These are phyloP conservation scores for Spodoptera picta DNA, from an alignment of 2,888 invertebrate species.

Conservation along the genomic window DNA sequence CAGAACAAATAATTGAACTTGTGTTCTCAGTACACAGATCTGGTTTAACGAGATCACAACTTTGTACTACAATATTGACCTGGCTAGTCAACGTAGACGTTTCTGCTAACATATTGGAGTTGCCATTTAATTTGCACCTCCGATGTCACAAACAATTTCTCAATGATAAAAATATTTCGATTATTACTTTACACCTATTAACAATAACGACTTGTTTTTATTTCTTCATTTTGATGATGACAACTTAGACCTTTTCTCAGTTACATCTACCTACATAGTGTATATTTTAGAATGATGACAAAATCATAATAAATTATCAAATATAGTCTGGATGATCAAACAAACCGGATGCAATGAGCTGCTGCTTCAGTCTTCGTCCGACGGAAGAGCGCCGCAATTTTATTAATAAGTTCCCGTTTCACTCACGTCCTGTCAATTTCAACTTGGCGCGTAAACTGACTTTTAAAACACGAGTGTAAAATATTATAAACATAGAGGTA, in stretches of 20 bases:
- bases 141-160: too few species aligned
- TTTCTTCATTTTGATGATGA: constrained; percentile 25
- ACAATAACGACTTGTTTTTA: constrained; percentile 9
- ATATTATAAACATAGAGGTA: neutral
- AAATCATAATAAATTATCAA: constrained; percentile 65
- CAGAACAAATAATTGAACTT: too few species aligned
- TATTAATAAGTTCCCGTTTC: constrained; percentile 87
- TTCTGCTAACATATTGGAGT: too few species aligned
- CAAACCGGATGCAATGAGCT: constrained; percentile 75
- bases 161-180: constrained; percentile 16
- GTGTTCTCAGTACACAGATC: too few species aligned
- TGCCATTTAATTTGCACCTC: too few species aligned
- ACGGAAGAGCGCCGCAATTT: constrained; percentile 84
- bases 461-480: constrained; percentile 14
- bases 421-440: constrained; percentile 81
- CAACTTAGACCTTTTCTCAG: constrained; percentile 21
- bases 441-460: constrained; percentile 55
- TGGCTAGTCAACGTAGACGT: too few species aligned
- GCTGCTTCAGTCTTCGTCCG: constrained; percentile 74
- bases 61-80: too few species aligned
- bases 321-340: constrained; percentile 79
- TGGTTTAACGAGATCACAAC: too few species aligned
- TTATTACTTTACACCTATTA: neutral
- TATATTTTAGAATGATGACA: constrained; percentile 47
- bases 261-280: constrained; percentile 22